phyloP scores from a whole-genome alignment of 2,113 vertebrate species.

The Otocyon megalotis region DNA sequence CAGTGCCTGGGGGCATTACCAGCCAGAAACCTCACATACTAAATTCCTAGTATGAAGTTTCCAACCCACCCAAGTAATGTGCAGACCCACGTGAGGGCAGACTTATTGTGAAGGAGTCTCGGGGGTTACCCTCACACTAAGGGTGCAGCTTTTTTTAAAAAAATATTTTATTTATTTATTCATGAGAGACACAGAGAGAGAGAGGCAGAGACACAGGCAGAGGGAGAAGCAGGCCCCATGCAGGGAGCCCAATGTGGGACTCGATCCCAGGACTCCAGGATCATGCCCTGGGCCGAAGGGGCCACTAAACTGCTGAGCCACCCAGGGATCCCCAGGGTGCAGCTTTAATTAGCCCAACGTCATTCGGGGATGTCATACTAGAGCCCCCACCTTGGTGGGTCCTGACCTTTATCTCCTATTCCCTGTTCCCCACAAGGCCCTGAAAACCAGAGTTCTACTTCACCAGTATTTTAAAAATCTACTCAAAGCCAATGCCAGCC shows the following conservation, averaged over 20 bases:
- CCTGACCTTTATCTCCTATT: not conserved
- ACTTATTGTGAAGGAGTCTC: not conserved
- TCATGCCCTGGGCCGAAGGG: no score
- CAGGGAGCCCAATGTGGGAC: no score
- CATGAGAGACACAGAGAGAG: no score
- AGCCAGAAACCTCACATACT: not conserved
- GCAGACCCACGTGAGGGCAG: not conserved
- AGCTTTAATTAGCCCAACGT: not conserved
- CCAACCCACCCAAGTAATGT: not conserved
- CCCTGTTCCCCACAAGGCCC: not conserved
- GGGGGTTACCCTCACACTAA: no score
- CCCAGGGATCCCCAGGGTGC: no score
- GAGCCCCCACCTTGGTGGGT: not conserved
- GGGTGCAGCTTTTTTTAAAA: no score
- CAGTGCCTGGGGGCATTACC: not conserved
- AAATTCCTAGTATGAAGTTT: not conserved
- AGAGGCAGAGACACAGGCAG: no score
- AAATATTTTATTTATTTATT: no score
- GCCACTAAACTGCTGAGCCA: no score
- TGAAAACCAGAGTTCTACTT: not conserved
- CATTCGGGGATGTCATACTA: not conserved
- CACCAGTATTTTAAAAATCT: not conserved
- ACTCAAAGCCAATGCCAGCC: not conserved
- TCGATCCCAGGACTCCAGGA: no score
- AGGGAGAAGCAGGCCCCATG: no score